These are phyloP conservation scores for Serilophus lunatus DNA, from an alignment of 2,113 vertebrate genomes.

Conservation along the genomic window DNA sequence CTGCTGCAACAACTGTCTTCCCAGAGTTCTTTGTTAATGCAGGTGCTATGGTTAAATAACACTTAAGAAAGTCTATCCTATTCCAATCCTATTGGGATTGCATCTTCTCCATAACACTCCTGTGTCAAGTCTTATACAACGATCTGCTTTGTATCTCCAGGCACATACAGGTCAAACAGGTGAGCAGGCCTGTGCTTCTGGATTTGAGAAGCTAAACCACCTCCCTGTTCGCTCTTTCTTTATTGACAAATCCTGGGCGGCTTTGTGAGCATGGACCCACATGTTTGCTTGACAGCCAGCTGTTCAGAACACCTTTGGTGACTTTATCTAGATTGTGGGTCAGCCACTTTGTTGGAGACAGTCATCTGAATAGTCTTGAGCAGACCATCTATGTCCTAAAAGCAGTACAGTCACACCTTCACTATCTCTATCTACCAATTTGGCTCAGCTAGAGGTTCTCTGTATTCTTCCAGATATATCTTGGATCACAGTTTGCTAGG, in stretches of 20 bases:
- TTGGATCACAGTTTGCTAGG: neutral
- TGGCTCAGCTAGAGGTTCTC: neutral
- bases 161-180: neutral
- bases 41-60: neutral
- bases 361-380: neutral
- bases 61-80: neutral
- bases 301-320: neutral
- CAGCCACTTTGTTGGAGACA: neutral
- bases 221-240: neutral
- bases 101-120: neutral
- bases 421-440: neutral
- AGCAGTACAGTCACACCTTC: neutral
- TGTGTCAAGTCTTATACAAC: neutral
- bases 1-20: neutral
- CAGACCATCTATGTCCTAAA: neutral
- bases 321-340: neutral
- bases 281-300: neutral
- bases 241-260: neutral
- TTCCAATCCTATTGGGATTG: neutral
- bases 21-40: neutral
- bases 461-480: neutral
- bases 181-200: neutral
- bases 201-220: neutral
- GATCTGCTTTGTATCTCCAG: neutral
- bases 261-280: neutral